Evolutionary conservation across 2,797 vertebrate species (phyloP).

Genomic region (Molothrus ater): DNA sequence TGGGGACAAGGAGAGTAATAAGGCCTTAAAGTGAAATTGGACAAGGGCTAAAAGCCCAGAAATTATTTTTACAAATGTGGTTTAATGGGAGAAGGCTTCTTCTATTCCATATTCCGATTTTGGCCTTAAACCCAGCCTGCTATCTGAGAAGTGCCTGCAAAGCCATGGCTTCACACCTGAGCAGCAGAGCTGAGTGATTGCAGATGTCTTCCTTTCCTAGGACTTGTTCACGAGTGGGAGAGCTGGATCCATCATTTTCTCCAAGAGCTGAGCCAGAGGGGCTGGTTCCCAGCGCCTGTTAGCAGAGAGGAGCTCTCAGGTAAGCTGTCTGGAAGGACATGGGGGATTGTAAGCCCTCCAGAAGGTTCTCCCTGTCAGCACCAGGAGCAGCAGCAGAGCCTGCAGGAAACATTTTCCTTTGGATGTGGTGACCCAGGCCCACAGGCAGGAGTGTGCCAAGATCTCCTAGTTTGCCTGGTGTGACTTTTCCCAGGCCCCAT

Average conservation of each 20-base stretch:
- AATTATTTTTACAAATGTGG: background rate
- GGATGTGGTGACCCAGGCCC: background rate
- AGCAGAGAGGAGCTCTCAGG: background rate
- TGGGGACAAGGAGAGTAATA: background rate
- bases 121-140: background rate
- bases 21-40: background rate
- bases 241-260: rapidly evolving
- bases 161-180: rapidly evolving
- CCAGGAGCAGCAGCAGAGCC: background rate
- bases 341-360: background rate
- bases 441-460: rapidly evolving
- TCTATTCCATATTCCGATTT: background rate
- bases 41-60: background rate
- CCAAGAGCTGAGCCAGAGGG: background rate
- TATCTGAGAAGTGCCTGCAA: background rate
- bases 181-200: background rate
- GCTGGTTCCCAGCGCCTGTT: background rate
- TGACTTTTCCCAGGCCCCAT: background rate
- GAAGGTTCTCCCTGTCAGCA: too few species aligned
- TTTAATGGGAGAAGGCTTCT: background rate
- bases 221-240: background rate
- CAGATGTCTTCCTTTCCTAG: background rate
- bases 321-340: background rate
- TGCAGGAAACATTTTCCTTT: background rate
- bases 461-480: background rate